Evolutionary conservation across 2,113 vertebrate species (phyloP), one percentile per base, ranked within the genome.

Genomic region (Anoplopoma fimbria): DNA sequence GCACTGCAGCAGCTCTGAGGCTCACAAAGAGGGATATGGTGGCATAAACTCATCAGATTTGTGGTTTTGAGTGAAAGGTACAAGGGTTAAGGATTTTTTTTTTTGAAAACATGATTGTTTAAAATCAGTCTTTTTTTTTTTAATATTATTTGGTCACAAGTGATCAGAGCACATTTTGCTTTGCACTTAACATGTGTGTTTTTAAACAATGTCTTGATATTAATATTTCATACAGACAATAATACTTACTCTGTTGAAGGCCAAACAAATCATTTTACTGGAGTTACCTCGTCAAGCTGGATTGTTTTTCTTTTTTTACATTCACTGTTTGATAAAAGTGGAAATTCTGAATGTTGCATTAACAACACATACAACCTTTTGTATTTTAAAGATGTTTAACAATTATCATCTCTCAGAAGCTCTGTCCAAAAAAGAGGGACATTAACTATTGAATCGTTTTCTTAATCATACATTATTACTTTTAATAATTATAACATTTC

Each of bases 11-110:
- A 75, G 63, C 53, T 14, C 62, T 0, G 0, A n/a, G 13, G 36
- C 27, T 85, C 67, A 51, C 23, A 64, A 27, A 40, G 23, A 53
- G 6, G 53, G 2, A 40, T 33, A 38, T 60, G 1, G 36, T 21
- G 36, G 6, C 49, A 72, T 60, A 69, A 77, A 38, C 31, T 34
- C n/a, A 38, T 34, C 25, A 17, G 49, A 65, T 67, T 25, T 76
- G 8, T 33, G 0, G 25, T 31, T 25, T 47, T 51, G 19, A 21
- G 45, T 51, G 23, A 21, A 29, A 34, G 65, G 9, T 2, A 31
- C 34, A 68, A 51, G 23, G 29, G 21, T 79, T 15, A 17, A 51
- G 58, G 5, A 51, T 1, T 31, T 57, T 71, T n/a, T 34, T 62
- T 63, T 63, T 51, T 53, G n/a, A 10, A 69, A 53, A 75, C 36